Percentiles rank a stretch among this genome's conserved stretches.
Evolutionary conservation across 1,140 invertebrate genomes (phyloP).

Genomic region (Microplitis demolitor): DNA sequence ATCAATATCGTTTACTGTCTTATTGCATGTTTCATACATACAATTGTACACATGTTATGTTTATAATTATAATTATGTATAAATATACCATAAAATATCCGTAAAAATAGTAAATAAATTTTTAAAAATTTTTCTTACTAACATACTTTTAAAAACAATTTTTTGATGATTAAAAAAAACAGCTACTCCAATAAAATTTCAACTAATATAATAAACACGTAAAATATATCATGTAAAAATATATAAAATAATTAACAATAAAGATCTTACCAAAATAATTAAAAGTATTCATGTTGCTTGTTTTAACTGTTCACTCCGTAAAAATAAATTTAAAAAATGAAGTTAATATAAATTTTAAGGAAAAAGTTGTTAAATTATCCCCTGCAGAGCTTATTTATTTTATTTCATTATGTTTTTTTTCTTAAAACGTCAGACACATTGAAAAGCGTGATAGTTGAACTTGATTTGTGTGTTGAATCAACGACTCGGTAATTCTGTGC

Average conservation of each 20-base stretch:
- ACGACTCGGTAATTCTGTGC: too few relatives aligned
- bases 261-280: neutral
- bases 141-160: too few relatives aligned
- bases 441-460: too few relatives aligned
- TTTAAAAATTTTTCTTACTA: too few relatives aligned
- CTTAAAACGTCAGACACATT: too few relatives aligned
- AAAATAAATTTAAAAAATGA: neutral
- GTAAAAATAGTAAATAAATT: neutral
- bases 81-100: constrained; percentile 16
- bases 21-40: constrained; percentile 15
- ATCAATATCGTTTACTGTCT: constrained; percentile 52
- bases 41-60: constrained; percentile 35
- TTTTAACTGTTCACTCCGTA: neutral
- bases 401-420: too few relatives aligned
- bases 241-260: too few relatives aligned
- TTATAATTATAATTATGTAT: neutral
- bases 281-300: neutral
- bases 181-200: neutral
- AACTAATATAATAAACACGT: neutral
- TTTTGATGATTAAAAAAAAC: too few relatives aligned
- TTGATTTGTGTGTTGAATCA: too few relatives aligned
- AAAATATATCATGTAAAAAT: neutral
- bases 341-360: too few relatives aligned
- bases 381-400: too few relatives aligned
- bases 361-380: too few relatives aligned